Base-by-base conservation (phyloP, 2,888 invertebrate species). In the Hypolimnas misippus region DNA sequence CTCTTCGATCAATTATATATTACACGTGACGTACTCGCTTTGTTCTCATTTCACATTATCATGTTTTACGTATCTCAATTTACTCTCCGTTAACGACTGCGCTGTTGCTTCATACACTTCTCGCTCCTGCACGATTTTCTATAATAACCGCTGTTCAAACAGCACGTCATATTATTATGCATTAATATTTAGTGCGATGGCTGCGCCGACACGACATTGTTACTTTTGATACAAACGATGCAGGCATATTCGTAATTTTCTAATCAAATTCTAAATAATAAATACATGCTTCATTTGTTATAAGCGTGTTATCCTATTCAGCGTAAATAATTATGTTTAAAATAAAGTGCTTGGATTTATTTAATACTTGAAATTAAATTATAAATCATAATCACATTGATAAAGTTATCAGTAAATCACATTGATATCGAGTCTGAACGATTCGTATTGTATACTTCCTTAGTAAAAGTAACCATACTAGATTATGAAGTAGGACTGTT, bases 131-230 rank as follows among this genome's bases (percentile, higher is more conserved):
- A 40, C 38, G 25, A 49, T 35, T 52, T 56, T 46, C 42, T 44
- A 29, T 55, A 31, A 56, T 33, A 29, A 19, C 56, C 25, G 29
- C 44, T 46, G 56, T 46, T 56, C 56, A 56, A 56, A 56, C 31
- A 31, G 2, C 44, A 31, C 44, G 44, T 31, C 19, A 46, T 35
- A 19, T 52, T 35, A 19, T 52, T 33, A 35, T 19, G 35, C 31
- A 44, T 56, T 44, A 19, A 56, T 54, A 40, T 54, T 54, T 54
- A 40, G 54, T 40, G n/a, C 21, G 49, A 49, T 25, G 29, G 40
- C 25, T 16, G 6, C 19, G 12, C 4, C 16, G 25, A 21, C n/a
- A 19, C n/a, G 29, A 38, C 38, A 35, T 19, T 52, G 10, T 52
- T 53, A 38, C 35, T 53, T 21, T 54, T 21, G 19, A 44, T 44